These are phyloP conservation scores for Lordiphosa andalusiaca DNA, from an alignment of 2,888 invertebrate genomes.

Conservation along the genomic window DNA sequence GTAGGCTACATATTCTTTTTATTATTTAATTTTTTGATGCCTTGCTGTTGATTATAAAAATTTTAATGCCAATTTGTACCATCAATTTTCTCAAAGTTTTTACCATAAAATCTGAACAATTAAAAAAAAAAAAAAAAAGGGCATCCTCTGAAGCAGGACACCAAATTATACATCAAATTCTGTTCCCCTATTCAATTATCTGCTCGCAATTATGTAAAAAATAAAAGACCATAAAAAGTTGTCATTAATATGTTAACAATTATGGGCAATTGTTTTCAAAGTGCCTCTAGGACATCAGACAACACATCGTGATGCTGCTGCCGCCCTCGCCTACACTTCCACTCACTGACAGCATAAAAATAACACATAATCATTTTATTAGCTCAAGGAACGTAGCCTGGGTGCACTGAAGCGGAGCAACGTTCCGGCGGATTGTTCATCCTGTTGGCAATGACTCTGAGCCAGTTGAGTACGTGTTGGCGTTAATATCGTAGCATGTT, in stretches of 20 bases:
- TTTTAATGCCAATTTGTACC: too few species aligned
- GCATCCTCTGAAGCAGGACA: too few species aligned
- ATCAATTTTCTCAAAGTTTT: too few species aligned
- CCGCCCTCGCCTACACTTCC: background rate
- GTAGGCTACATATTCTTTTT: too few species aligned
- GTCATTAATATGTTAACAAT: slow-evolving; percentile 69
- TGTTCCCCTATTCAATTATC: too few species aligned
- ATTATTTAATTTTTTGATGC: too few species aligned
- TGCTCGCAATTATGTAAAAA: slow-evolving; percentile 42
- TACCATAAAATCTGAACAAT: too few species aligned
- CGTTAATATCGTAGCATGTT: slow-evolving; percentile 29
- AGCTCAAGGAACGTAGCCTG: slow-evolving; percentile 47
- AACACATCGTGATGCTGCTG: slow-evolving; percentile 18
- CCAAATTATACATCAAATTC: too few species aligned
- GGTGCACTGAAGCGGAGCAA: slow-evolving; percentile 48
- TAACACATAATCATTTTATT: slow-evolving; percentile 74
- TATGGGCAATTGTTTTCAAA: slow-evolving; percentile 56
- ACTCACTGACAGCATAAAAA: slow-evolving; percentile 57
- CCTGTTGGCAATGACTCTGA: slow-evolving; percentile 44
- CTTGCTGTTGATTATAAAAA: too few species aligned
- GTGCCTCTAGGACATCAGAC: slow-evolving; percentile 25
- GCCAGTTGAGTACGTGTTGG: slow-evolving; percentile 47
- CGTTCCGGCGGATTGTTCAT: slow-evolving; percentile 55
- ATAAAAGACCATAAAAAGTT: slow-evolving; percentile 48
- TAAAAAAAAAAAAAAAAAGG: too few species aligned